These are phyloP conservation scores for Chloroceryle amazona DNA, from an alignment of 2,797 vertebrate species.

Conservation along the genomic window DNA sequence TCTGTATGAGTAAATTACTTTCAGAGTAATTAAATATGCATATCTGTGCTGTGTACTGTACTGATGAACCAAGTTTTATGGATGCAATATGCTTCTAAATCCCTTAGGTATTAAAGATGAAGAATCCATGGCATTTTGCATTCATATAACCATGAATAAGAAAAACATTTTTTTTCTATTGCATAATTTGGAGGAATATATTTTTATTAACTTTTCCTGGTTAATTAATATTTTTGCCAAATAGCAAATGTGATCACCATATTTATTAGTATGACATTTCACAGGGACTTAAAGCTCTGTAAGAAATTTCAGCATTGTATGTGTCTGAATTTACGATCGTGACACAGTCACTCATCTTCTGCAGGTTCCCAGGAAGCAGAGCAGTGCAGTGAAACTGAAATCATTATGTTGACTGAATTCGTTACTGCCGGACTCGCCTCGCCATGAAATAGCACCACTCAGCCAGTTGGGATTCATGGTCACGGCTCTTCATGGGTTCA, in stretches of 20 bases:
- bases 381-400: constrained; percentile 59
- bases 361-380: constrained; percentile 64
- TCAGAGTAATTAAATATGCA: constrained; percentile 86
- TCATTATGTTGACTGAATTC: constrained; percentile 65
- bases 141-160: constrained; percentile 69
- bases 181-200: constrained; percentile 57
- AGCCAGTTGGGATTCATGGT: constrained; percentile 71
- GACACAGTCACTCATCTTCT: constrained; percentile 48
- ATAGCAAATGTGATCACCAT: constrained; percentile 33
- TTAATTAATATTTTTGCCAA: constrained; percentile 73
- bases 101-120: constrained; percentile 80
- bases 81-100: constrained; percentile 85
- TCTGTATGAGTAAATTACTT: constrained; percentile 84
- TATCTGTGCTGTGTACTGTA: constrained; percentile 82
- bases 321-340: constrained; percentile 49
- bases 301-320: constrained; percentile 38
- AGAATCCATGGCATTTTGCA: constrained; percentile 72
- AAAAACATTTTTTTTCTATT: constrained; percentile 28
- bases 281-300: not conserved
- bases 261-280: constrained; percentile 63
- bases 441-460: constrained; percentile 62
- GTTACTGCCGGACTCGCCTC: constrained; percentile 35
- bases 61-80: constrained; percentile 84
- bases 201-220: constrained; percentile 70
- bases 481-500: constrained; percentile 62